Conservation (phyloP, 2,113 vertebrate species). For the Sialia sialis region DNA sequence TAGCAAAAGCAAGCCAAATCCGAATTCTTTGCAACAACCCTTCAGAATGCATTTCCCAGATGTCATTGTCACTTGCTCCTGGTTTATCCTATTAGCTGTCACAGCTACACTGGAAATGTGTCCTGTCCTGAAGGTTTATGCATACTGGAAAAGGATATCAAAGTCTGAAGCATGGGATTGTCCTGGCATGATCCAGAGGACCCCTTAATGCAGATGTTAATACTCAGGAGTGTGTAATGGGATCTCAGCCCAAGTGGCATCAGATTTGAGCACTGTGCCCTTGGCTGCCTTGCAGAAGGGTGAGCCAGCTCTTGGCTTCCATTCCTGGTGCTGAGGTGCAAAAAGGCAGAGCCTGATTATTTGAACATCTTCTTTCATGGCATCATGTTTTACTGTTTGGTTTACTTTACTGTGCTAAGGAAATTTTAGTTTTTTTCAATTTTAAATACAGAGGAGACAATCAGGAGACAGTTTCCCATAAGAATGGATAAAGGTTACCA, state of each 20-base stretch:
- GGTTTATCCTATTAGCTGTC: not conserved
- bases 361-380: not conserved
- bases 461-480: not conserved
- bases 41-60: not conserved
- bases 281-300: not conserved
- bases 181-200: not conserved
- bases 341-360: not conserved
- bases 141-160: not conserved
- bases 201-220: not conserved
- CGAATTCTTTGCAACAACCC: not conserved
- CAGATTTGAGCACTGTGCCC: rapidly evolving
- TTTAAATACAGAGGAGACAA: not conserved
- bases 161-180: not conserved
- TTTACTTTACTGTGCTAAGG: not conserved
- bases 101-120: not conserved
- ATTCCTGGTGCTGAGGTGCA: not conserved
- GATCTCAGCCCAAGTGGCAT: not conserved
- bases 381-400: not conserved
- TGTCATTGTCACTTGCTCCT: not conserved
- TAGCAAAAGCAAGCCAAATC: not conserved
- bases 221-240: rapidly evolving
- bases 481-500: not conserved
- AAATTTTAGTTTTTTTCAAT: not conserved
- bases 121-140: not conserved
- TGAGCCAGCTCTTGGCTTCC: rapidly evolving